Evolutionary conservation across 2,888 invertebrate genomes (phyloP), one percentile per base, ranked within the genome.

Genomic region (Polymixis flavicincta): DNA sequence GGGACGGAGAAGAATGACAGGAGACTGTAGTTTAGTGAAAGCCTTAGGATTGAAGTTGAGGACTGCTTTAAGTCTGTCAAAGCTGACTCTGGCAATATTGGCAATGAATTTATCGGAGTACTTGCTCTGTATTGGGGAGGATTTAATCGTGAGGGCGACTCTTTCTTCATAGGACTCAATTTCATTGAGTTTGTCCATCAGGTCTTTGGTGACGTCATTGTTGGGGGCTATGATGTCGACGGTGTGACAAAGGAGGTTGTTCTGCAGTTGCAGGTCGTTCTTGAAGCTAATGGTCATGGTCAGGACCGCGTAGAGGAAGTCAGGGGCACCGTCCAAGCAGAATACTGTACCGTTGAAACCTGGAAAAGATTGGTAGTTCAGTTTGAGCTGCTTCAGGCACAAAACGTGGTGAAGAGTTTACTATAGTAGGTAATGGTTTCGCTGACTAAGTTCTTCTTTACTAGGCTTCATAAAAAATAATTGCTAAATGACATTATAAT

Each of bases 271-370:
- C 0, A 90, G 83, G 52, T 97, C 97, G 66, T 94, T 95, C 72
- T 93, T 94, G 42, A 93, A 91, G 54, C 91, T 91, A 19, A 97
- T 89, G 5, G 97, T 95, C 90, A 97, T 94, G 2, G 95, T 94
- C 3, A 97, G 89, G 0, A 97, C 87, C 0, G 96, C 94, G 89
- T 97, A 97, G 28, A 98, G 94, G 89, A 97, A 97, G 54, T 97
- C 97, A 0, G 98, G 98, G 0, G 98, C 97, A 22, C 99, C 99
- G 91, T 99, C 99, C 66, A 99, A 96, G 22, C 98, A 97, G 87
- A 98, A 95, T 2, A 98, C 87, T 60, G 97, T 96, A 6, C 98
- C 98, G 22, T 90, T 94, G 85, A 95, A 93, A 85, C 96, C 96
- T 96, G 88, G 5, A 82, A 79, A 32, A 19, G 48, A 48, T 54